A percentile compares a stretch with the other conserved stretches of the same genome.
These are phyloP conservation scores for Danio choprae DNA, from an alignment of 2,797 vertebrate species.

Conservation along the genomic window DNA sequence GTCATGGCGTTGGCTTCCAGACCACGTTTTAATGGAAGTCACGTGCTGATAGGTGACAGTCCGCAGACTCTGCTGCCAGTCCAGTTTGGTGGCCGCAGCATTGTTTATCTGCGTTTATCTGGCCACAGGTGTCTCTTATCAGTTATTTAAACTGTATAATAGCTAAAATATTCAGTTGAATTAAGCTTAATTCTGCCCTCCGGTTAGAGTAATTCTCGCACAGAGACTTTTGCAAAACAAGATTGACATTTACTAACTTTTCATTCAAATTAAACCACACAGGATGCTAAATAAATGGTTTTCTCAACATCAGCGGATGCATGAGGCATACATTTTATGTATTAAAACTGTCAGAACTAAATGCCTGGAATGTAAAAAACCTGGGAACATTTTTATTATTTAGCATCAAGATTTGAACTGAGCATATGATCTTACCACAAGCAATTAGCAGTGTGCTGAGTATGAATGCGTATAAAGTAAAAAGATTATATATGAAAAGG, in stretches of 20 bases:
- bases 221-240: neutral
- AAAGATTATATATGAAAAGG: neutral
- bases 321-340: neutral
- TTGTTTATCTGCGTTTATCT: slow-evolving; percentile 26
- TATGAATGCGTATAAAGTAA: neutral
- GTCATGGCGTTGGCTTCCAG: slow-evolving; percentile 19
- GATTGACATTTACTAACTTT: neutral
- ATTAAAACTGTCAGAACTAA: neutral
- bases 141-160: slow-evolving; percentile 37
- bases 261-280: neutral
- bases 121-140: slow-evolving; percentile 22
- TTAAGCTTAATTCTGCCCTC: slow-evolving; percentile 13
- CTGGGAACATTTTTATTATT: neutral
- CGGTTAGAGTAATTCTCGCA: neutral
- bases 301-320: neutral
- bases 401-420: neutral
- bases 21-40: slow-evolving; percentile 42
- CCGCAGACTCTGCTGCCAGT: neutral
- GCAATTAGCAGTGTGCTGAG: neutral
- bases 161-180: neutral
- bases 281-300: neutral
- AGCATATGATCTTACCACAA: neutral
- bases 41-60: slow-evolving; percentile 32
- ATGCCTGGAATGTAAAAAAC: neutral
- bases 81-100: neutral